Evolutionary conservation across 1,140 invertebrate species (phyloP).

Genomic region (Conus ventricosus): DNA sequence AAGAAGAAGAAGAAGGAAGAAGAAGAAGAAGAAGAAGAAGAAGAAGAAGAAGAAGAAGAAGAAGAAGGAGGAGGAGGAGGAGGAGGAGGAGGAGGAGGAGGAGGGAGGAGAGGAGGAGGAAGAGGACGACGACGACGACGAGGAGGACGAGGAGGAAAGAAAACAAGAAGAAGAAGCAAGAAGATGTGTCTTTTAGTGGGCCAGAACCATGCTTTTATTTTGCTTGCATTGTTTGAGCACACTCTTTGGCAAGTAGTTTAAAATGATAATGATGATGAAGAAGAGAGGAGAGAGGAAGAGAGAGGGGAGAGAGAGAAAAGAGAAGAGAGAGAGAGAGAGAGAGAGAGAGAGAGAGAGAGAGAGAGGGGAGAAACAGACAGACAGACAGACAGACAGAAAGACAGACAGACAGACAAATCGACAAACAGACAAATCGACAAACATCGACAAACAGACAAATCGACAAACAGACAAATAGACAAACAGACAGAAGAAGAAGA

Average conservation of each 20-base stretch:
- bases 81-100: not conserved
- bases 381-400: too few species aligned
- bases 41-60: constrained; percentile 8
- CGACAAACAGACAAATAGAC: too few species aligned
- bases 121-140: not conserved
- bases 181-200: not conserved
- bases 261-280: constrained; percentile 17
- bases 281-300: not conserved
- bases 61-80: not conserved
- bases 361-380: too few species aligned
- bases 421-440: too few species aligned
- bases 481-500: too few species aligned
- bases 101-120: not conserved
- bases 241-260: too few species aligned
- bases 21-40: not conserved
- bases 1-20: constrained; percentile 20
- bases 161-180: constrained; percentile 1
- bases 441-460: too few species aligned
- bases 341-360: too few species aligned
- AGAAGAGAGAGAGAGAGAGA: too few species aligned
- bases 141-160: constrained; percentile 1
- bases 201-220: too few species aligned
- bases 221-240: too few species aligned
- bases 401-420: too few species aligned
- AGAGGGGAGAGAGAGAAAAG: constrained; percentile 9